phyloP scores from a whole-genome alignment of 2,797 vertebrate species.

The Macropus fuliginosus region DNA sequence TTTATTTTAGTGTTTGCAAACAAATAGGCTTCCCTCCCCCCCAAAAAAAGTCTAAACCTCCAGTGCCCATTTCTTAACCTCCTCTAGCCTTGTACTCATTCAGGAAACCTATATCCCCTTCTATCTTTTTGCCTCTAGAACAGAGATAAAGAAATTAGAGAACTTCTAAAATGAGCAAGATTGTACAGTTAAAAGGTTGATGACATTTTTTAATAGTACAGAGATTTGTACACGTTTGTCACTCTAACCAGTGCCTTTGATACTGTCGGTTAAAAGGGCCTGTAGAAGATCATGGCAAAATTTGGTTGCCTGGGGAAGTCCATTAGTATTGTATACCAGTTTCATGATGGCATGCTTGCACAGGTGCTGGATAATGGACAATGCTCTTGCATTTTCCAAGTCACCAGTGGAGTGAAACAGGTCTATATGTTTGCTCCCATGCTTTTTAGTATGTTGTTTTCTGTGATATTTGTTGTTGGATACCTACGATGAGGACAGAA shows the following conservation, averaged over 20 bases:
- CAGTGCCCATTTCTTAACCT: neutral
- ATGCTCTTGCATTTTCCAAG: neutral
- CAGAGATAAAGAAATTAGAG: neutral
- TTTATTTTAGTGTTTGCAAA: neutral
- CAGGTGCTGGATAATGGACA: neutral
- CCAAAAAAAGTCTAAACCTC: neutral
- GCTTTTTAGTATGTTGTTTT: neutral
- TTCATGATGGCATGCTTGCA: neutral
- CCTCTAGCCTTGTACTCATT: neutral
- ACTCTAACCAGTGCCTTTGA: neutral
- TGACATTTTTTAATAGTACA: neutral
- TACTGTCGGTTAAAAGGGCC: neutral
- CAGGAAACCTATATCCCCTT: neutral
- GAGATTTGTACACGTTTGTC: neutral
- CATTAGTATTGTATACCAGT: neutral
- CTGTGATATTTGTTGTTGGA: neutral
- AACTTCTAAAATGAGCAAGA: neutral
- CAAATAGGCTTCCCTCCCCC: neutral
- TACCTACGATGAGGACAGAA: neutral
- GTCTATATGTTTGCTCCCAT: neutral
- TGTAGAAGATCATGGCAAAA: neutral
- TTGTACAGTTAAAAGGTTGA: neutral
- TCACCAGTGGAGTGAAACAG: neutral
- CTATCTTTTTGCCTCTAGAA: neutral
- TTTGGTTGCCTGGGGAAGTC: neutral